These are phyloP conservation scores for Matsumurasca onukii DNA, from an alignment of 1,140 invertebrate species.

Conservation along the genomic window DNA sequence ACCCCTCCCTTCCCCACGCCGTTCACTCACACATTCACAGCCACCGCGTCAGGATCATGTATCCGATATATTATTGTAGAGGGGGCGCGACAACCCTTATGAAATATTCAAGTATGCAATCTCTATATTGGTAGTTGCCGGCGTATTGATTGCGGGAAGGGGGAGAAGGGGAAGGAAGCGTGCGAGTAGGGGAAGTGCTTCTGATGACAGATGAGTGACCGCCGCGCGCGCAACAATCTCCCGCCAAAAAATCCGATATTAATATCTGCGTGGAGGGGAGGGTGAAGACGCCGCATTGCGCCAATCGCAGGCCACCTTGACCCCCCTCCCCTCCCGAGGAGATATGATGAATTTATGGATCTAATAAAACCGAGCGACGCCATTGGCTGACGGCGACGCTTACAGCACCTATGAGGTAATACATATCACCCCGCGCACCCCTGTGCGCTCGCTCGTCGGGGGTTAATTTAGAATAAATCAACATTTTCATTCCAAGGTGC, in stretches of 20 bases:
- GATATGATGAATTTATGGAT: constrained; percentile 45
- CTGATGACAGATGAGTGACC: constrained; percentile 29
- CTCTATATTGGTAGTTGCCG: constrained; percentile 20
- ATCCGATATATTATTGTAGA: constrained; percentile 26
- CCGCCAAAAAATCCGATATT: constrained; percentile 42
- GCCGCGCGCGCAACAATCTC: constrained; percentile 18
- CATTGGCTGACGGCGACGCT: constrained; percentile 25
- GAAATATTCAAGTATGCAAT: constrained; percentile 30
- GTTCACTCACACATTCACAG: background rate
- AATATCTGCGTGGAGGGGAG: constrained; percentile 38
- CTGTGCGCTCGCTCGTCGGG: background rate
- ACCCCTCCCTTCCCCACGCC: background rate
- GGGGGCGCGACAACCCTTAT: constrained; percentile 2
- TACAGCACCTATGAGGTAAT: constrained; percentile 21
- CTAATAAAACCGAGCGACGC: constrained; percentile 40
- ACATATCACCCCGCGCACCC: background rate
- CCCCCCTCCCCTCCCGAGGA: constrained; percentile 16
- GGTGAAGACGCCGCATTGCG: constrained; percentile 33
- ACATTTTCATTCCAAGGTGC: constrained; percentile 9
- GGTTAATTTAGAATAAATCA: constrained; percentile 22
- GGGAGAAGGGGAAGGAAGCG: background rate
- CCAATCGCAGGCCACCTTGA: constrained; percentile 26
- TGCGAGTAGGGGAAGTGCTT: background rate
- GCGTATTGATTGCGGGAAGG: background rate
- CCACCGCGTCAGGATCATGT: constrained; percentile 3